Evolutionary conservation across 2,797 vertebrate genomes (phyloP).

Genomic region (Meda fulgida): DNA sequence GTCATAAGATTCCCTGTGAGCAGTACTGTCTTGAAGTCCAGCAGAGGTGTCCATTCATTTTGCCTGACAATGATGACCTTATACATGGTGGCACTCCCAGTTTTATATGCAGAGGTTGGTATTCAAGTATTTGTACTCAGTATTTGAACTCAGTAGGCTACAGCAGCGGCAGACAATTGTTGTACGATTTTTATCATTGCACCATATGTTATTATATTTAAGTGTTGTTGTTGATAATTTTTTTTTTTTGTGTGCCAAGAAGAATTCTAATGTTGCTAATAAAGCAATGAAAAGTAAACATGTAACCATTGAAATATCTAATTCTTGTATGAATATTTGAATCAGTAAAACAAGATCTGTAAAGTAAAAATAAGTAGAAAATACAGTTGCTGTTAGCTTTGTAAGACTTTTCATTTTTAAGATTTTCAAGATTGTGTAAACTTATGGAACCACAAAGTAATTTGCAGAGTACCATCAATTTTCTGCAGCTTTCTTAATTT

Average conservation of each 20-base stretch:
- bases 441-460: neutral
- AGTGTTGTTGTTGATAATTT: neutral
- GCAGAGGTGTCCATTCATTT: constrained; percentile 95
- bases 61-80: constrained; percentile 98
- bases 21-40: constrained; percentile 99
- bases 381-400: neutral
- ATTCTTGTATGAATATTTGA: neutral
- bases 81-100: constrained; percentile 98
- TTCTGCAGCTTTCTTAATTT: neutral
- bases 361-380: neutral
- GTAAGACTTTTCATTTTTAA: neutral
- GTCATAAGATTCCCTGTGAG: constrained; percentile 95
- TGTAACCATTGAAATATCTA: neutral
- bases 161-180: neutral
- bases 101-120: constrained; percentile 98
- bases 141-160: neutral
- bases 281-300: neutral
- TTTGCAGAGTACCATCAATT: neutral
- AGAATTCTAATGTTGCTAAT: neutral
- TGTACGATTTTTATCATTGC: neutral
- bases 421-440: neutral
- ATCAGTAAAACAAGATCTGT: neutral
- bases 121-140: neutral
- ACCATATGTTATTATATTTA: neutral
- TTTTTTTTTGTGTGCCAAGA: no score